Base-by-base conservation (phyloP, 2,113 vertebrate genomes). In the Lepus americanus region DNA sequence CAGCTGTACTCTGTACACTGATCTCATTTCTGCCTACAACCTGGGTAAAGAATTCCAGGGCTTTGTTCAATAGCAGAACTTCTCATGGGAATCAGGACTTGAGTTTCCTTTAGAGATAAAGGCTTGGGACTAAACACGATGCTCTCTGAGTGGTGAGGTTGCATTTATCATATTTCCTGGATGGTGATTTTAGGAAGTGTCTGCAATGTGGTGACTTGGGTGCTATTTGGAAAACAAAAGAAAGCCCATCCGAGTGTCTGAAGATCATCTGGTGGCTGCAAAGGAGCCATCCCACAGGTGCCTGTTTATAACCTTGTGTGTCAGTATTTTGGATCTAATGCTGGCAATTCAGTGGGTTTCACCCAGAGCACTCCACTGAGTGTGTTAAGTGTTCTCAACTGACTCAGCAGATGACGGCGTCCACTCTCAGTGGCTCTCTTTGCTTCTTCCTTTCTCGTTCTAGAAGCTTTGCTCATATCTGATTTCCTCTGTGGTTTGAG, bases 401-500 rank as follows among this genome's bases (percentile, higher is more conserved):
- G 85, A 88, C 25, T 89, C n/a, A 23, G 67, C 55, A 87, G 89
- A 77, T 44, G 82, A 80, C 1, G 1, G 14, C 0, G 4, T 61
- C 66, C 29, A 63, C 13, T 78, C 82, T 92, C 94, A 89, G 92
- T 25, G 53, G 82, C 59, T 51, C 69, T 19, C 16, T 69, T 74
- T 25, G 9, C 51, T 77, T 74, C 78, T 64, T 81, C 51, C 78
- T 80, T 87, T 94, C 36, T 94, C 59, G 67, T 67, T 87, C 92
- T 94, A 19, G 73, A 79, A 86, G 53, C 9, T 95, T 88, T 79
- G 73, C 74, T 92, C 78, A 20, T 59, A 51, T 94, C 85, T 94
- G 70, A 95, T 94, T 95, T 96, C 95, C 94, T 96, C 86, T 96
- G 94, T 87, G 92, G 95, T 95, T 91, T 89, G 92, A 44, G 64